These are phyloP conservation scores for Linyphia triangularis DNA, from an alignment of 2,888 invertebrate species.

Conservation along the genomic window DNA sequence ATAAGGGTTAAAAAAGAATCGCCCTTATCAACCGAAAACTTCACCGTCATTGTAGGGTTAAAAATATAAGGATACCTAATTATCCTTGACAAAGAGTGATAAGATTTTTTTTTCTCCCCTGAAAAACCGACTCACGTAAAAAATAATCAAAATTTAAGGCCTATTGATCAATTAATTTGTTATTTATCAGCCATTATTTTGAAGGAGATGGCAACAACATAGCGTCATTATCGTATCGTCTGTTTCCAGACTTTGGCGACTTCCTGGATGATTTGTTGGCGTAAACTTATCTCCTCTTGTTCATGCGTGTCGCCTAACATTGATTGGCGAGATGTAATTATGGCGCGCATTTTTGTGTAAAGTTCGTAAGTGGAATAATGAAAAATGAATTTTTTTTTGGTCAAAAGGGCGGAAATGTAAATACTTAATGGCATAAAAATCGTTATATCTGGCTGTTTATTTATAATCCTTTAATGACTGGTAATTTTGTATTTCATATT, in stretches of 20 bases:
- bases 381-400: background rate
- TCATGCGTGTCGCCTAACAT: conserved; percentile 36
- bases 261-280: conserved; percentile 47
- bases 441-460: background rate
- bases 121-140: background rate
- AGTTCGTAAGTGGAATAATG: background rate
- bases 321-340: conserved; percentile 57
- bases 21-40: conserved; percentile 51
- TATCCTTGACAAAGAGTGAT: conserved; percentile 47
- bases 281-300: conserved; percentile 33
- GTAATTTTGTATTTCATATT: background rate
- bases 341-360: conserved; percentile 19
- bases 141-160: conserved; percentile 22
- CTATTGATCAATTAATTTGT: conserved; percentile 72
- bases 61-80: conserved; percentile 29
- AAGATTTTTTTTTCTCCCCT: conserved; percentile 11
- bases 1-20: background rate
- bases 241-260: conserved; percentile 53
- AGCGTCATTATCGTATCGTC: conserved; percentile 70
- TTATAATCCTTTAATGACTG: background rate
- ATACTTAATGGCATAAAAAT: background rate
- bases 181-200: conserved; percentile 71
- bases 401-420: background rate
- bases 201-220: conserved; percentile 52
- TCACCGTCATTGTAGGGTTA: background rate